Conservation (phyloP, 1,140 invertebrate species). For the Leptinotarsa lineolata region DNA sequence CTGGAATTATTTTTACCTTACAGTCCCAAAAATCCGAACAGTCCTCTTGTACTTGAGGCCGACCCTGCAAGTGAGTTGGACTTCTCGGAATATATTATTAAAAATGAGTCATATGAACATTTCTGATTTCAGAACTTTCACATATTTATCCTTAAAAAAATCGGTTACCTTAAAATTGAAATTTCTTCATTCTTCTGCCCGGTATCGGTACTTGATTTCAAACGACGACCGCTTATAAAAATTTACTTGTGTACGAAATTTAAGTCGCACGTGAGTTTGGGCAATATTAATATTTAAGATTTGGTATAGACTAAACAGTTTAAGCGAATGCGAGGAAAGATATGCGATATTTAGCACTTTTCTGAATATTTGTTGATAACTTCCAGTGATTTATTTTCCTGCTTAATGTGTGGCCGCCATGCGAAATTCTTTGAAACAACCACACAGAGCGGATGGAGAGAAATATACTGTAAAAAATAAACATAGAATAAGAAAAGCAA, state of each 20-base stretch:
- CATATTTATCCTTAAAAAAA: too few relatives aligned
- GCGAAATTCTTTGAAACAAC: constrained; percentile 9
- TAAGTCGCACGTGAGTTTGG: constrained; percentile 8
- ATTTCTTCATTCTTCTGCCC: too few relatives aligned
- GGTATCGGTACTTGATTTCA: not conserved
- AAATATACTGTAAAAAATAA: not conserved
- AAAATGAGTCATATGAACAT: not conserved
- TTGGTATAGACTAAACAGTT: constrained; percentile 24
- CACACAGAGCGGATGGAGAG: not conserved
- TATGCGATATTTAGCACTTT: constrained; percentile 27
- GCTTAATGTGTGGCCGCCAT: constrained; percentile 23
- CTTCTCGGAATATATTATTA: not conserved
- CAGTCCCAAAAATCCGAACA: too few relatives aligned
- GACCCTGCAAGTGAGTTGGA: too few relatives aligned
- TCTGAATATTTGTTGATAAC: constrained; percentile 26
- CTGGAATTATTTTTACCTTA: too few relatives aligned
- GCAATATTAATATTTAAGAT: constrained; percentile 13
- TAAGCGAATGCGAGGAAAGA: constrained; percentile 16
- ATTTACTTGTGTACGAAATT: constrained; percentile 19
- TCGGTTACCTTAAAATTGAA: too few relatives aligned
- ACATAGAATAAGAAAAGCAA: too few relatives aligned
- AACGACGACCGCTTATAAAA: not conserved
- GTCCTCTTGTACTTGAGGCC: too few relatives aligned
- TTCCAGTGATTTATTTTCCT: constrained; percentile 16
- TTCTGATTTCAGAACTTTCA: too few relatives aligned